Conservation (phyloP, 2,113 vertebrate species). For the Pollimyrus isidori region DNA sequence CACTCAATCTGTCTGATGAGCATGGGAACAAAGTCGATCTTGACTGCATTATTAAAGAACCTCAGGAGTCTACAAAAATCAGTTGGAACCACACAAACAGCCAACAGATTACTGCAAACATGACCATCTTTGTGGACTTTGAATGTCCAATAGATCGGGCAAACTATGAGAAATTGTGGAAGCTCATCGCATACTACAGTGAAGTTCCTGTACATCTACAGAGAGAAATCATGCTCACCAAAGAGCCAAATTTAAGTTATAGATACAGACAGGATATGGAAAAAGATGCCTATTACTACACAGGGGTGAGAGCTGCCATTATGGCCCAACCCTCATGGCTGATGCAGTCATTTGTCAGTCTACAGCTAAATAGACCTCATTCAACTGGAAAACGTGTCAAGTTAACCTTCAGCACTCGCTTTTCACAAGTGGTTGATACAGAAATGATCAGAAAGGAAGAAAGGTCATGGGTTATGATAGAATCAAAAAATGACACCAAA, state of each 20-base stretch:
- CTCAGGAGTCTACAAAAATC: constrained; percentile 43
- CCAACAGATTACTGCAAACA: constrained; percentile 58
- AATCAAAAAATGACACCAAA: constrained; percentile 44
- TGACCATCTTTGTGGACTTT: constrained; percentile 63
- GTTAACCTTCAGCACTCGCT: constrained; percentile 51
- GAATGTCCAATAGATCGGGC: constrained; percentile 70
- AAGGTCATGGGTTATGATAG: constrained; percentile 74
- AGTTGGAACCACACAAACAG: constrained; percentile 59
- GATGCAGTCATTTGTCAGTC: constrained; percentile 65
- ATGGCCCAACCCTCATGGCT: constrained; percentile 70
- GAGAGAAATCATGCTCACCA: constrained; percentile 48
- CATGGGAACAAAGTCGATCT: constrained; percentile 75
- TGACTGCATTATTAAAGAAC: constrained; percentile 58
- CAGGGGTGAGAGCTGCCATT: constrained; percentile 70
- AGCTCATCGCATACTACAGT: constrained; percentile 85
- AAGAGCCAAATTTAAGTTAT: constrained; percentile 53
- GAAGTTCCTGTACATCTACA: constrained; percentile 72
- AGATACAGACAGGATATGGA: constrained; percentile 69
- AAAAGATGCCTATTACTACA: constrained; percentile 73
- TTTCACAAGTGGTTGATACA: constrained; percentile 46
- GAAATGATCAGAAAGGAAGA: constrained; percentile 40
- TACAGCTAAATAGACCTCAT: constrained; percentile 71
- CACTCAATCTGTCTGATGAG: constrained; percentile 75
- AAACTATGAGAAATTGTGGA: constrained; percentile 78
- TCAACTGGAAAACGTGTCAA: constrained; percentile 68